Conservation (phyloP, 2,888 invertebrate species). For the Cerastis rubricosa region DNA sequence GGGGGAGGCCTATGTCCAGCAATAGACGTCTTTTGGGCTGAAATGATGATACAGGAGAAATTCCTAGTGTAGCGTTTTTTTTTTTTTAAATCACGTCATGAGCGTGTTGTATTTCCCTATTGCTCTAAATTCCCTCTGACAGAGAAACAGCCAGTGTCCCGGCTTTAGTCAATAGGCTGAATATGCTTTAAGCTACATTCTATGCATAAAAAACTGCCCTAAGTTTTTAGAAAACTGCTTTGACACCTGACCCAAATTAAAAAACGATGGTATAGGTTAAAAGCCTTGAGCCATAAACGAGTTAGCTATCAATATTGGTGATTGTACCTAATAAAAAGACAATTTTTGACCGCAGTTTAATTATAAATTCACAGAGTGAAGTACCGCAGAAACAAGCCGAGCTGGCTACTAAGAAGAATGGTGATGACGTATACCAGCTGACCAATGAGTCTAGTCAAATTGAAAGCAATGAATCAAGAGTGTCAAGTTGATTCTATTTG, state of each 20-base stretch:
- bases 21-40: too few relatives aligned
- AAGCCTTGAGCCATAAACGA: background rate
- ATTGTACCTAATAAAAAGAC: background rate
- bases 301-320: background rate
- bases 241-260: background rate
- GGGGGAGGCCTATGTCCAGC: too few relatives aligned
- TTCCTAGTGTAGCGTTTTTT: too few relatives aligned
- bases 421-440: slow-evolving; percentile 17
- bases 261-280: background rate
- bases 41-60: too few relatives aligned
- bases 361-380: slow-evolving; percentile 31
- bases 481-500: background rate
- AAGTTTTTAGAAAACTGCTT: background rate
- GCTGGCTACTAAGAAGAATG: background rate
- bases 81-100: too few relatives aligned
- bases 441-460: background rate
- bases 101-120: background rate
- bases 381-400: slow-evolving; percentile 36
- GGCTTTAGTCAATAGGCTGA: background rate
- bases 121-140: background rate
- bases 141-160: background rate
- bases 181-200: too few relatives aligned
- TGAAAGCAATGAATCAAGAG: background rate
- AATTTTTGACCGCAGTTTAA: slow-evolving; percentile 12
- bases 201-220: background rate